Base-by-base conservation (phyloP, 2,888 invertebrate species). In the Ennomos fuscantarius region DNA sequence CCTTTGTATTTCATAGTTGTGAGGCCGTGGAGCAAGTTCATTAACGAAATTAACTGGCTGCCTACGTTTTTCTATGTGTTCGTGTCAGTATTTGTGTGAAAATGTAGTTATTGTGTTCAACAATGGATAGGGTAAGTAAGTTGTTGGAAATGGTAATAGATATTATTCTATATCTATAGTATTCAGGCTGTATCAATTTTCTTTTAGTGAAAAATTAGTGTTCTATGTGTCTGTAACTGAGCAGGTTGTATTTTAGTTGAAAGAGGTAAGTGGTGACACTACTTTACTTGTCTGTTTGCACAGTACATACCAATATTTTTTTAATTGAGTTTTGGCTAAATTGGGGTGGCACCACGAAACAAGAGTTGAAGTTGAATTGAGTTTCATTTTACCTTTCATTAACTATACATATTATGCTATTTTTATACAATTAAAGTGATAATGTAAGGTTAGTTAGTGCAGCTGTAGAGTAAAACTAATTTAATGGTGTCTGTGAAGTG, bases 1-100 rank as follows among this genome's bases (percentile, higher is more conserved):
- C 76, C 71, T 81, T 83, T 84, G 84, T 89, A 86, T 85, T 84
- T 77, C 68, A 76, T 74, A 73, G 76, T 81, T 78, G 74, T 76
- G 78, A 78, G 76, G 73, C 70, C 76, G 69, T 72, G 74, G 71
- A 69, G 67, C 70, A 69, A 82, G 82, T 84, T 84, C 79, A 85
- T 84, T 85, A 86, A 68, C 74, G 66, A 77, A 80, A 88, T 86
- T 85, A 82, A 70, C 68, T 63, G 66, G 66, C 78, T 72, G 69
- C 70, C 72, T 62, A 70, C 67, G 77, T 78, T 77, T 79, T 74
- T 69, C 58, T 65, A 72, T 71, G 66, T 70, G 73, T 76, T 76
- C 84, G 69, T 79, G 87, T 89, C 82, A 87, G 78, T 68, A 82
- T 84, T 85, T 77, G 66, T 55, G 65, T 72, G 68, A 74, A 82